phyloP scores from a whole-genome alignment of 2,888 invertebrate genomes.

The Aplocera efformata region DNA sequence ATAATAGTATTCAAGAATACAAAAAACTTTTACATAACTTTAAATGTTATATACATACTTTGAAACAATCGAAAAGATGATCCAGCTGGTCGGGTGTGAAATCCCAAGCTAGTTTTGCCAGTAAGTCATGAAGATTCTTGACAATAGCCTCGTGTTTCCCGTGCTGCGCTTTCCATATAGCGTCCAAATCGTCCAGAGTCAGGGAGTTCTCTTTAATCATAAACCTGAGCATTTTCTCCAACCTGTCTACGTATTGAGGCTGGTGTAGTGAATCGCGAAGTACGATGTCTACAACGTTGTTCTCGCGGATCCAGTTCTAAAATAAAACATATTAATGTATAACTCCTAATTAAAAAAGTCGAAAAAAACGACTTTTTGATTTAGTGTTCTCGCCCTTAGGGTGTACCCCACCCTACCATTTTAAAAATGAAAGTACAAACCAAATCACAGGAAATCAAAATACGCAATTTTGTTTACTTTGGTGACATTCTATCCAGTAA shows the following conservation, averaged over 20 bases:
- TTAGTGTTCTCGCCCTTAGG: too few species aligned
- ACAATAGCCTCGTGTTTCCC: constrained; percentile 99
- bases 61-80: constrained; percentile 98
- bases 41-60: too few species aligned
- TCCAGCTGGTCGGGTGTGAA: constrained; percentile 98
- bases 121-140: constrained; percentile 96
- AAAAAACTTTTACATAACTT: too few species aligned
- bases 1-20: too few species aligned
- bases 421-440: too few species aligned
- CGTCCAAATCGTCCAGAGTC: constrained; percentile 94
- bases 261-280: constrained; percentile 97
- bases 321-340: constrained; percentile 36
- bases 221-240: constrained; percentile 98
- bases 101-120: constrained; percentile 98
- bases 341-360: background rate
- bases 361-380: too few species aligned
- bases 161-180: constrained; percentile 97
- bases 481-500: too few species aligned
- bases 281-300: constrained; percentile 96
- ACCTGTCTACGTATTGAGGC: constrained; percentile 97
- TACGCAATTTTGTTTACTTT: too few species aligned
- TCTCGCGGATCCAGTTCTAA: constrained; percentile 97
- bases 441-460: too few species aligned
- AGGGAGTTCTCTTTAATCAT: constrained; percentile 96
- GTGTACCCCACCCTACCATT: too few species aligned